Evolutionary conservation across 1,140 invertebrate species (phyloP), one percentile per base, ranked within the genome.

Genomic region (Hyphantria cunea): DNA sequence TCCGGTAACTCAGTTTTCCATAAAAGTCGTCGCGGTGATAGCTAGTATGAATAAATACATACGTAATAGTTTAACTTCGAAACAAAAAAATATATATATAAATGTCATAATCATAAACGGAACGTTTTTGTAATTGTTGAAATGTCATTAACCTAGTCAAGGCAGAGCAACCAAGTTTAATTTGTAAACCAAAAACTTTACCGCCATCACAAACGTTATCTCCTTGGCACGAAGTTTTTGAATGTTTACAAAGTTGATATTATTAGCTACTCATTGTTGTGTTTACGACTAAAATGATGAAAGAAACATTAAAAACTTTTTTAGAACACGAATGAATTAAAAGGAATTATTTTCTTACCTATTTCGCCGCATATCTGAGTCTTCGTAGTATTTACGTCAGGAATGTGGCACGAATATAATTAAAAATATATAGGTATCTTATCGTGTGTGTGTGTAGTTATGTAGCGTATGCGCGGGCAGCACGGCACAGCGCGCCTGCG

Each of bases 1-100:
- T 76, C 69, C 95, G 80, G 94, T 95, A 88, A 94, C 92, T 91
- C 95, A 95, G 92, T 95, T 95, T 83, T 93, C 94, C 78, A 93
- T 95, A 79, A 95, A 91, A 94, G 93, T 86, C 81, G 64, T 88
- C 84, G 51, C 82, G 79, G 44, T 79, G 74, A 66, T 80, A 83
- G 76, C 82, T 89, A 86, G 53, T 67, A 72, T 77, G 66, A 85
- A 78, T 77, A 80, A 75, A 80, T 68, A 78, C 60, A 73, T 59
- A 72, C 65, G 53, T 45, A 61, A 64, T 55, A 51, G 55, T 58
- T 50, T 53, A 44, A 64, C 44, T 70, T 70, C 44, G 71, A 65
- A 72, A 72, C 41, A 44, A 60, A 68, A 64, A 68, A 63, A 68
- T 49, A 9, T 53, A 64, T 39, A 55, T 70, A 68, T 64, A 70